Evolutionary conservation across 2,797 vertebrate species (phyloP), one percentile per base, ranked within the genome.

Genomic region (Esox lucius): DNA sequence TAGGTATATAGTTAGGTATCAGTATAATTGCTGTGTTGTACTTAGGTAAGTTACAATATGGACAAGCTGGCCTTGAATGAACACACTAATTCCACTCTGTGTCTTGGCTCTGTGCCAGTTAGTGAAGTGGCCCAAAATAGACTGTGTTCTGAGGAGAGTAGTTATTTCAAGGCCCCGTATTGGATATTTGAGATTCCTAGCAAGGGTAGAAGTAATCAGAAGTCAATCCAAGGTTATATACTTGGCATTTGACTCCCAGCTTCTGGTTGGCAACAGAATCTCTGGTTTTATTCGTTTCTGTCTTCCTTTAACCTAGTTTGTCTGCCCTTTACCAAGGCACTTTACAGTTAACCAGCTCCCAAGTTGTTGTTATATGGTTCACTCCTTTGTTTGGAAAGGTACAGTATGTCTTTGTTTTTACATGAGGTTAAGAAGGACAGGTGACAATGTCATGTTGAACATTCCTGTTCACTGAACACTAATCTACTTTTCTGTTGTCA

Each of bases 151-250:
- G 51, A 46, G 26, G 75, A 66, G 24, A 22, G 56, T 15, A 8
- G 51, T 67, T 75, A 79, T 76, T 79, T 82, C 24, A 51, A 22
- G 68, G 46, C 24, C 24, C 68, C 28, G 56, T 53, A 39, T 35
- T 72, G 79, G 75, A 49, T 80, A 68, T 75, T 22, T 74, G 73
- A 83, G 70, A 68, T 69, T 77, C 48, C 61, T 35, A 73, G 68
- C 42, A 53, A 70, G 75, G 33, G 70, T 70, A 61, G 9, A 61
- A 70, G 71, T 56, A 64, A 76, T 78, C 39, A 71, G 26, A 74
- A 74, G 73, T 64, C 70, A 65, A 66, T 39, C 62, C 75, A 82
- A 83, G 71, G 76, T 76, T 73, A 59, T 74, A 31, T 74, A 42
- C 48, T 42, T 74, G 71, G 70, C 33, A 22, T 24, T 24, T 24